Evolutionary conservation across 2,888 invertebrate species (phyloP).

Genomic region (Orthosia cruda): DNA sequence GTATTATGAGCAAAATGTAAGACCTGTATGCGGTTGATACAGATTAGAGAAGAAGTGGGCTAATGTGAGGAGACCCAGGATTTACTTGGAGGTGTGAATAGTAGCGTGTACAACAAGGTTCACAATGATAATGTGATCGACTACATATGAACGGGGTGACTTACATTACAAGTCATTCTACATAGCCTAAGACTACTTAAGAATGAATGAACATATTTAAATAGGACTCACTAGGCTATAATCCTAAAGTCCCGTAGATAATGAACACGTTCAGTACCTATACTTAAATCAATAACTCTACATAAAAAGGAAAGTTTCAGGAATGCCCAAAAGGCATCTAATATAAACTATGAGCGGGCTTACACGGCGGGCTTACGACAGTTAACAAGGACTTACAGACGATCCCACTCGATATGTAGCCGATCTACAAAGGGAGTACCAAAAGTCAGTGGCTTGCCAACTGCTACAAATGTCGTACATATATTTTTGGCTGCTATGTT

Average conservation of each 20-base stretch:
- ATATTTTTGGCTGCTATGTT: conserved; percentile 69
- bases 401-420: conserved; percentile 75
- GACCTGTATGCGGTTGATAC: not conserved
- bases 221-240: not conserved
- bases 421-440: conserved; percentile 77
- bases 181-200: too few relatives aligned
- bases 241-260: not conserved
- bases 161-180: not conserved
- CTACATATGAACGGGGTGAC: not conserved
- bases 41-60: not conserved
- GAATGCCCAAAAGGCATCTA: conserved; percentile 60
- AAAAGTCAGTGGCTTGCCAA: conserved; percentile 82
- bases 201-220: not conserved
- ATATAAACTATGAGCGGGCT: conserved; percentile 70
- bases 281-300: conserved; percentile 40
- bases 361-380: conserved; percentile 78
- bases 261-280: not conserved
- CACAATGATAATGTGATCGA: not conserved
- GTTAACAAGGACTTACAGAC: conserved; percentile 80
- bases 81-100: not conserved
- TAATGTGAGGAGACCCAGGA: not conserved
- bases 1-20: conserved; percentile 3
- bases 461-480: conserved; percentile 76
- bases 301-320: conserved; percentile 41
- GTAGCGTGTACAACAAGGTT: too few relatives aligned